Conservation (phyloP, 2,113 vertebrate species). For the Paradoxurus hermaphroditus region DNA sequence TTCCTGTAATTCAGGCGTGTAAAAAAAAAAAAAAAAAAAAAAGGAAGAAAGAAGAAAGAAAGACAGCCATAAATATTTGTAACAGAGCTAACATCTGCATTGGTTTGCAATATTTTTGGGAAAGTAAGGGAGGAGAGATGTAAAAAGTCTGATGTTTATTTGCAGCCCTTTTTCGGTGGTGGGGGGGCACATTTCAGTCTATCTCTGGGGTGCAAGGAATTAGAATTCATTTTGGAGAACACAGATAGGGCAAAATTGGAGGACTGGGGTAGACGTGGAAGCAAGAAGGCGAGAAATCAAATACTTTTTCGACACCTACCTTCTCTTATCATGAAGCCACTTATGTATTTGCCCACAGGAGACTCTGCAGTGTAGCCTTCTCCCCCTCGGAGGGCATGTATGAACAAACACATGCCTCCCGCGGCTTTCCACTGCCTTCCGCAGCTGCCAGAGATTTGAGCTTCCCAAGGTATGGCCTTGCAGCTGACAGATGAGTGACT, state of each 20-base stretch:
- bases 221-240: not conserved
- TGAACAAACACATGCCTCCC: conserved; percentile 24
- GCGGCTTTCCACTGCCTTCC: not conserved
- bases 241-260: not conserved
- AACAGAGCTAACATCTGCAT: conserved; percentile 7
- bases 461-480: conserved; percentile 55
- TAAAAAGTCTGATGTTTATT: conserved; percentile 33
- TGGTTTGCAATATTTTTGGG: conserved; percentile 25
- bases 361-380: not conserved
- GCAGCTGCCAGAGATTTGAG: conserved; percentile 36
- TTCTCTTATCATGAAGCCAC: conserved; percentile 29
- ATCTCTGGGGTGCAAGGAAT: not conserved
- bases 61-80: not conserved
- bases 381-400: not conserved
- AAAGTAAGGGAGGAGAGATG: not conserved
- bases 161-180: not conserved
- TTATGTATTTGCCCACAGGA: not conserved
- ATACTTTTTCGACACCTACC: not conserved
- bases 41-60: not conserved
- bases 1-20: conserved; percentile 28
- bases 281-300: not conserved
- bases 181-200: not conserved
- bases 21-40: not conserved
- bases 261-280: not conserved
- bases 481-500: conserved; percentile 48